Base-by-base conservation (phyloP, 2,888 invertebrate genomes). In the Scaptomyza tumidula region DNA sequence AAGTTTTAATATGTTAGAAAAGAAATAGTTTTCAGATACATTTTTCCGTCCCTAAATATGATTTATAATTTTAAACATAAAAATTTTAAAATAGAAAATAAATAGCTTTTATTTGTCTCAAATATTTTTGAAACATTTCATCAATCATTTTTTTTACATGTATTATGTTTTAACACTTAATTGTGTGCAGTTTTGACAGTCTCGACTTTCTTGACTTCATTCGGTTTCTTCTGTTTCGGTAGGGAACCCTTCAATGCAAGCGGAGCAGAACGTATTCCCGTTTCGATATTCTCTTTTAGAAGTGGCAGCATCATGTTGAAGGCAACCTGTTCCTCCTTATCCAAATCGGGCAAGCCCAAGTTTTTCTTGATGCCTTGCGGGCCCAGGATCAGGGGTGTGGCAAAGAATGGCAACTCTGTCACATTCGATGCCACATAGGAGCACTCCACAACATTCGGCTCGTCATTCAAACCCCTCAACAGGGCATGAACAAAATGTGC, bases 331-430 rank as follows among this genome's bases (percentile, higher is more conserved):
- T 99, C 99, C 92, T 94, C 98, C 0, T 48, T 93, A 89, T 95
- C 96, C 60, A 99, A 93, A 82, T 95, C 94, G 27, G 98, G 98
- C 78, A 96, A 93, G n/a, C 98, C 98, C 57, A 98, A 93, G 93
- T 98, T 98, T 93, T 97, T 96, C 90, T 96, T 96, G 2, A 99
- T 93, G 46, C 99, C 99, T 0, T 46, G 10, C 0, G 60, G 68
- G 0, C 97, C 97, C 67, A 99, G 93, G 9, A 96, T 91, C 46
- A 99, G 90, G 4, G 98, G 98, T 48, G 97, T 98, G 2, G 99
- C 95, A 93, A 99, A 99, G 93, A 97, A 99, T 49, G 94, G 93
- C 0, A 97, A 95, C 72, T 97, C 97, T 0, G 98, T 96, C 4
- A 97, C 93, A 90, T 96, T 94, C 0, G 98, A 98, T 94, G 29